phyloP scores from a whole-genome alignment of 2,888 invertebrate genomes.

The Branchipolynoe longqiensis region DNA sequence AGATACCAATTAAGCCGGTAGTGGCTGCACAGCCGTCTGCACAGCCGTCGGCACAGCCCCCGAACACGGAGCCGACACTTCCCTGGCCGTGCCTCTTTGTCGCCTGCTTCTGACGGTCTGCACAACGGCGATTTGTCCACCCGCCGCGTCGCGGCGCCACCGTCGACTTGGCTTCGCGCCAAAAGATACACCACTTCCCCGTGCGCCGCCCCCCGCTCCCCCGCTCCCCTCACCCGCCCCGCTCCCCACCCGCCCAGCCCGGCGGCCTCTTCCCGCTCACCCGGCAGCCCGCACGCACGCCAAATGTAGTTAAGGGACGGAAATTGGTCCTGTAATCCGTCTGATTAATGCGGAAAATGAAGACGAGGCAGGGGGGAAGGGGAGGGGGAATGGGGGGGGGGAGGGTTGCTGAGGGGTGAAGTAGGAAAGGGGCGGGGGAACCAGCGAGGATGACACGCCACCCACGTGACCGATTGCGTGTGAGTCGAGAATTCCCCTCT shows the following conservation, averaged over 20 bases:
- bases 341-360: constrained; percentile 52
- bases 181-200: constrained; percentile 43
- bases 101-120: background rate
- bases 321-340: constrained; percentile 50
- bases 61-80: constrained; percentile 31
- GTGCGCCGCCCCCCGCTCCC: background rate
- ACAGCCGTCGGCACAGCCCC: no score
- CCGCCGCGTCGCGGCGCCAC: background rate
- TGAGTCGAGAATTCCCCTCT: background rate
- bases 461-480: constrained; percentile 27
- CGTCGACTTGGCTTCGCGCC: constrained; percentile 20
- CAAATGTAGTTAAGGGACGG: constrained; percentile 51
- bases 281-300: constrained; percentile 1
- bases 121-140: constrained; percentile 14
- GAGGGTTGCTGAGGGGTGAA: background rate
- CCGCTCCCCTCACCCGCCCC: background rate
- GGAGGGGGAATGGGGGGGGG: background rate
- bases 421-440: background rate
- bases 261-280: constrained; percentile 6
- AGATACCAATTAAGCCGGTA: constrained; percentile 40
- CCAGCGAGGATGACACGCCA: background rate
- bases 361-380: constrained; percentile 1
- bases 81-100: background rate
- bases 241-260: background rate
- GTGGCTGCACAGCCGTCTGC: no score